Evolutionary conservation across 2,888 invertebrate genomes (phyloP).

Genomic region (Xestobium rufovillosum): DNA sequence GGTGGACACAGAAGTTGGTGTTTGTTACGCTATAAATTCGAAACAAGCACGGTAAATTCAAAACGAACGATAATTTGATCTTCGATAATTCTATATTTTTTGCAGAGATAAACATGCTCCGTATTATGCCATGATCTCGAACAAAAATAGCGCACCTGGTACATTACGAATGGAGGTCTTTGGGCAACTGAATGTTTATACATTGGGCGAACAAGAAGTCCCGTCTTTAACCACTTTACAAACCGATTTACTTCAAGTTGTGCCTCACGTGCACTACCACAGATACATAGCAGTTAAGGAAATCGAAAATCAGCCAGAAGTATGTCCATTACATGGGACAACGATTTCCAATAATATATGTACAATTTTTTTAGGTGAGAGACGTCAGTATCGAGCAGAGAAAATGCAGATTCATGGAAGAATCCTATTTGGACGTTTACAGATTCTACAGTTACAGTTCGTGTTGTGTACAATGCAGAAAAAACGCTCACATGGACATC

Average conservation of each 20-base stretch:
- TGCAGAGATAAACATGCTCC: conserved; percentile 42
- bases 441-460: conserved; percentile 64
- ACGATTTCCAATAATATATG: no score
- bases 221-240: conserved; percentile 60
- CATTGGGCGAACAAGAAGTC: conserved; percentile 59
- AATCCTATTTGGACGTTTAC: conserved; percentile 56
- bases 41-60: conserved; percentile 50
- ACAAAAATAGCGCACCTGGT: conserved; percentile 57
- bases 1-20: conserved; percentile 60
- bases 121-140: conserved; percentile 54
- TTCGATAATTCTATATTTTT: conserved; percentile 10
- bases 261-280: conserved; percentile 49
- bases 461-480: conserved; percentile 64
- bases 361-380: no score
- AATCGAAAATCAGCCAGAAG: conserved; percentile 62
- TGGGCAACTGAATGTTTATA: conserved; percentile 51
- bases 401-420: conserved; percentile 62
- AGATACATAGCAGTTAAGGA: conserved; percentile 42
- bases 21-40: conserved; percentile 60
- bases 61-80: background rate
- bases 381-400: conserved; percentile 57
- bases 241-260: conserved; percentile 52
- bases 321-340: no score
- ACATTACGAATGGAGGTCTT: conserved; percentile 48
- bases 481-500: conserved; percentile 51